A percentile compares a stretch with the other conserved stretches of the same genome.
Conservation (phyloP, 2,888 invertebrate species). For the Heteromyza rotundicornis region DNA sequence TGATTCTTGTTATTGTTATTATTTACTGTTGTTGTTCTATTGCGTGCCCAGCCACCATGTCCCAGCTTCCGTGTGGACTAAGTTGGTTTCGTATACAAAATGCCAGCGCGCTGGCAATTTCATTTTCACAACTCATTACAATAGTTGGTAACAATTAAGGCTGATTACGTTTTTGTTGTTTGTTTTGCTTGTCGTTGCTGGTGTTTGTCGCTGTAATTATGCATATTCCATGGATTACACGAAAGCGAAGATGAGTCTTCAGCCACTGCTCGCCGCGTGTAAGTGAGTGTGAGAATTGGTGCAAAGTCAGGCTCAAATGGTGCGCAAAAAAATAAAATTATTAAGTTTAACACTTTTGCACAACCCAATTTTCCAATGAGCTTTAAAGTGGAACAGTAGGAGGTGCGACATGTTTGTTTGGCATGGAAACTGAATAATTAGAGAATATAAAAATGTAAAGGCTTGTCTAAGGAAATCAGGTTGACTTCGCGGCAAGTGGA, state of each 20-base stretch:
- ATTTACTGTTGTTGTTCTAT: neutral
- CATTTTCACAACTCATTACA: slow-evolving; percentile 23
- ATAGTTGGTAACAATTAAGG: slow-evolving; percentile 18
- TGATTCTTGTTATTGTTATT: slow-evolving; percentile 10
- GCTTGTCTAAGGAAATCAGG: no score
- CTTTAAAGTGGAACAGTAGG: no score
- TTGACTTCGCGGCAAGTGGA: no score
- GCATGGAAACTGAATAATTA: no score
- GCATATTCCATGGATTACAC: slow-evolving; percentile 8
- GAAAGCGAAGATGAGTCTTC: slow-evolving; percentile 11
- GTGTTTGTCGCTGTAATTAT: slow-evolving; percentile 16
- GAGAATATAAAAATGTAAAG: no score
- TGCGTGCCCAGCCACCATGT: neutral
- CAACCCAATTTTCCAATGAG: no score
- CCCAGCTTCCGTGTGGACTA: slow-evolving; percentile 1
- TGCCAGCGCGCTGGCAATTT: slow-evolving; percentile 17
- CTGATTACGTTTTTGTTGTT: slow-evolving; percentile 13
- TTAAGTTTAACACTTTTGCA: no score
- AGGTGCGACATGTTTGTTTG: no score
- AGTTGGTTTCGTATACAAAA: neutral
- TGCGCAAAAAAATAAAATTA: neutral
- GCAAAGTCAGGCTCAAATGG: neutral
- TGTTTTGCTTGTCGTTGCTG: slow-evolving; percentile 18
- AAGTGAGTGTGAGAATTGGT: slow-evolving; percentile 17
- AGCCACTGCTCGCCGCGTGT: neutral